Evolutionary conservation across 1,140 invertebrate species (phyloP), one percentile per base, ranked within the genome.

Genomic region (Whitmania pigra): DNA sequence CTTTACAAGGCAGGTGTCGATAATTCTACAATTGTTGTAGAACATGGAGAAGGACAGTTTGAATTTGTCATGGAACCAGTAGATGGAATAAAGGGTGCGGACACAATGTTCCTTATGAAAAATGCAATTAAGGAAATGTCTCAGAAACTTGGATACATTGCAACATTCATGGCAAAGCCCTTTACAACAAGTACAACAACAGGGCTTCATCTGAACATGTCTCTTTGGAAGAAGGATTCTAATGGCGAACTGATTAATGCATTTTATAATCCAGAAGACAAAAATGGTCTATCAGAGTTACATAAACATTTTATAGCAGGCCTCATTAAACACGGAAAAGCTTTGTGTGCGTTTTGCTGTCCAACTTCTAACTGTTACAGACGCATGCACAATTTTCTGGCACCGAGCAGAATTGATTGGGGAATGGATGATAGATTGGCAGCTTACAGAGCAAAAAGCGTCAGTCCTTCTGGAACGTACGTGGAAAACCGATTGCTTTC

Each of bases 361-460:
- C 76, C 76, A 40, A 76, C 76, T 18, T 69, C 75, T 67, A 77
- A 76, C 75, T 76, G 75, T 53, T 76, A 75, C 74, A 70, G 73
- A 0, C 73, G 75, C 9, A 72, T 77, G 18, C 57, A 60, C 22
- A 40, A 67, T 7, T 53, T 67, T 2, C 55, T 73, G 74, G 70
- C 73, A 9, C 75, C 75, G 27, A 72, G 71, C 22, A 63, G 20
- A 43, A 67, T 67, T 54, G 73, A 71, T 54, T 77, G 76, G 76
- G 74, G 71, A 43, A 60, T 73, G 31, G 73, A 74, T 25, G 71
- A 72, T 36, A n/a, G 73, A 2, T 53, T 54, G n/a, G 66, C 73
- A 20, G 36, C 71, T 54, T 72, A 67, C 36, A 25, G 73, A 2
- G 71, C 63, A 11, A 74, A 67, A 73, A 57, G n/a, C 18, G 17